Evolutionary conservation across 2,797 vertebrate genomes (phyloP).

Genomic region (Scomberomorus guttatus): DNA sequence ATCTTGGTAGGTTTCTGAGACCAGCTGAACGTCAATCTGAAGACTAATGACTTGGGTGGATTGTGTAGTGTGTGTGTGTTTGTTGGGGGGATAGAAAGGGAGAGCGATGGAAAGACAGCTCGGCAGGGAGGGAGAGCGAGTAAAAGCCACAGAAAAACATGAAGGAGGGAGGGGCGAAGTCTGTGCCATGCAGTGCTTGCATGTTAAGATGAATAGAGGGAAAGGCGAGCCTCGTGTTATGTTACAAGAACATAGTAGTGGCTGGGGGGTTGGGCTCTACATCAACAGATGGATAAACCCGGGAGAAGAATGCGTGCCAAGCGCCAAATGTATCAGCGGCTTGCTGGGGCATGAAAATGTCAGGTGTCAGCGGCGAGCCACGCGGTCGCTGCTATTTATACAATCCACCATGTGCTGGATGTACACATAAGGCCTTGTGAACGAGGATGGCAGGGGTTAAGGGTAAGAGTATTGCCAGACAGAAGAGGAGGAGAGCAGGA

Average conservation of each 20-base stretch:
- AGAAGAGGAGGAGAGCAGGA: constrained; percentile 57
- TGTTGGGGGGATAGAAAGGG: constrained; percentile 13
- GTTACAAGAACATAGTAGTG: constrained; percentile 79
- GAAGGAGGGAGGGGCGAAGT: constrained; percentile 63
- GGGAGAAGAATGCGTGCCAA: constrained; percentile 80
- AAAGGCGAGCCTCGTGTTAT: constrained; percentile 76
- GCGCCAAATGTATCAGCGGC: constrained; percentile 81
- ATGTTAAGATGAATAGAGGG: constrained; percentile 79
- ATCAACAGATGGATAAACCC: constrained; percentile 85
- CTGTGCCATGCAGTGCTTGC: constrained; percentile 76
- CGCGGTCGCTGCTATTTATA: constrained; percentile 82
- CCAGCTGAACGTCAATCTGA: constrained; percentile 66
- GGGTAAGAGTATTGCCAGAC: constrained; percentile 67
- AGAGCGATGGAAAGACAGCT: constrained; percentile 32
- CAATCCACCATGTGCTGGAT: constrained; percentile 78
- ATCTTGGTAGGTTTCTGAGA: constrained; percentile 67
- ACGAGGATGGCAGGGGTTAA: constrained; percentile 63
- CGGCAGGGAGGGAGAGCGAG: constrained; percentile 37
- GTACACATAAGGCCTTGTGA: constrained; percentile 83
- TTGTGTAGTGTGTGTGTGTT: constrained; percentile 26
- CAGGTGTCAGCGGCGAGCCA: constrained; percentile 83
- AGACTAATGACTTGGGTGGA: constrained; percentile 65
- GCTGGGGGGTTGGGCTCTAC: constrained; percentile 65
- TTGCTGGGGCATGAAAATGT: constrained; percentile 85
- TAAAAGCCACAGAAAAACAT: constrained; percentile 58